Percentiles rank a stretch among this genome's conserved stretches.
Conservation (phyloP, 2,113 vertebrate genomes). For the Tenrec ecaudatus region DNA sequence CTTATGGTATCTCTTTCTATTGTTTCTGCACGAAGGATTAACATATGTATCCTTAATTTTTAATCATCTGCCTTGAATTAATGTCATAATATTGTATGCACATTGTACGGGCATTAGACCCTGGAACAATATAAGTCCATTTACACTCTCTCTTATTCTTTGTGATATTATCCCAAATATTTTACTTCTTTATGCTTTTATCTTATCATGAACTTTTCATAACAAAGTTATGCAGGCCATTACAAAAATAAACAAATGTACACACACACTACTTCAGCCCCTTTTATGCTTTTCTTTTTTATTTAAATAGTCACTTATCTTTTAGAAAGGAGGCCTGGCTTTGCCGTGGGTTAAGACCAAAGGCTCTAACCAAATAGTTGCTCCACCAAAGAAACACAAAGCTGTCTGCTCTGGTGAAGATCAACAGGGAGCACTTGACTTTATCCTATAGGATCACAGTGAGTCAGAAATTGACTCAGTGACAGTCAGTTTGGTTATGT, state of each 20-base stretch:
- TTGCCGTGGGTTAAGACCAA: too few species aligned
- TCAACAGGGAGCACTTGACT: too few species aligned
- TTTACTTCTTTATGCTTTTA: constrained; percentile 19
- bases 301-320: neutral
- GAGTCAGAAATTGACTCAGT: too few species aligned
- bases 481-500: too few species aligned
- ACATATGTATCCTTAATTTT: neutral
- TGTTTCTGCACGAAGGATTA: neutral
- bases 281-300: neutral
- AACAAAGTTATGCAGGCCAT: neutral
- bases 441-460: too few species aligned
- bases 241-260: neutral
- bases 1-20: too few species aligned
- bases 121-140: neutral
- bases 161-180: neutral
- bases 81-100: neutral
- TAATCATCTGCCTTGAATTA: neutral
- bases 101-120: too few species aligned
- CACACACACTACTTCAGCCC: neutral
- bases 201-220: neutral
- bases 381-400: too few species aligned
- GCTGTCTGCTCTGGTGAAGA: too few species aligned
- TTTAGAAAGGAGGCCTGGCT: neutral
- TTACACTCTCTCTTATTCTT: neutral
- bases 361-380: too few species aligned